phyloP scores from a whole-genome alignment of 1,140 invertebrate genomes.

The Macrosteles quadrilineatus region DNA sequence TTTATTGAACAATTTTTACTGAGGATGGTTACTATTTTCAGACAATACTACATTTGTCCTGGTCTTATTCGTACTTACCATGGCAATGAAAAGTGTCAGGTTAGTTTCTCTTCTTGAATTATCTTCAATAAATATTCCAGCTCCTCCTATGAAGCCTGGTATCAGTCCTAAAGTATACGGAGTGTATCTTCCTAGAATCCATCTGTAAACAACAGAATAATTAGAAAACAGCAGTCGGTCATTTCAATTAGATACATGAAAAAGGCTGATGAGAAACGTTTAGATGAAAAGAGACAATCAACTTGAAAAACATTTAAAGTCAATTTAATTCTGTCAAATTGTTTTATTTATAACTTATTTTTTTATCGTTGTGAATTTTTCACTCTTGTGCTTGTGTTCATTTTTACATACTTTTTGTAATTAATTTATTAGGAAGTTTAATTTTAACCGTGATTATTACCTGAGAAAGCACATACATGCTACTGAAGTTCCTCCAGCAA shows the following conservation, averaged over 20 bases:
- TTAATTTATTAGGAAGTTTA: not conserved
- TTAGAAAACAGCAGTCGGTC: no score
- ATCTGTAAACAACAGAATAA: not conserved
- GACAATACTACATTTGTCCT: not conserved
- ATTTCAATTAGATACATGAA: no score
- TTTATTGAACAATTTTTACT: not conserved
- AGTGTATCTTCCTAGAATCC: not conserved
- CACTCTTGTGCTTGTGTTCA: not conserved
- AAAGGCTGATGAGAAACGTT: not conserved
- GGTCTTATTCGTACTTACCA: not conserved
- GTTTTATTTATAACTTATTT: not conserved
- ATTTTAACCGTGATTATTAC: not conserved
- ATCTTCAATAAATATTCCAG: conserved; percentile 1
- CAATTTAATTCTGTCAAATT: not conserved
- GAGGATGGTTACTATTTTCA: not conserved
- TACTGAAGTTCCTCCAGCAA: not conserved
- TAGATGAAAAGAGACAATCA: not conserved
- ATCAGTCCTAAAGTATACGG: not conserved
- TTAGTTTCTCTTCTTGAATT: not conserved
- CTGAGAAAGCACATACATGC: not conserved
- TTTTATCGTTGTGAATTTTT: not conserved
- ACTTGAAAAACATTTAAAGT: not conserved
- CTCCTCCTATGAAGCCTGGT: not conserved
- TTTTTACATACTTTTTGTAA: not conserved
- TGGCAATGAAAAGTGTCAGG: not conserved